Evolutionary conservation across 2,797 vertebrate species (phyloP), one percentile per base, ranked within the genome.

Genomic region (Streptopelia turtur): DNA sequence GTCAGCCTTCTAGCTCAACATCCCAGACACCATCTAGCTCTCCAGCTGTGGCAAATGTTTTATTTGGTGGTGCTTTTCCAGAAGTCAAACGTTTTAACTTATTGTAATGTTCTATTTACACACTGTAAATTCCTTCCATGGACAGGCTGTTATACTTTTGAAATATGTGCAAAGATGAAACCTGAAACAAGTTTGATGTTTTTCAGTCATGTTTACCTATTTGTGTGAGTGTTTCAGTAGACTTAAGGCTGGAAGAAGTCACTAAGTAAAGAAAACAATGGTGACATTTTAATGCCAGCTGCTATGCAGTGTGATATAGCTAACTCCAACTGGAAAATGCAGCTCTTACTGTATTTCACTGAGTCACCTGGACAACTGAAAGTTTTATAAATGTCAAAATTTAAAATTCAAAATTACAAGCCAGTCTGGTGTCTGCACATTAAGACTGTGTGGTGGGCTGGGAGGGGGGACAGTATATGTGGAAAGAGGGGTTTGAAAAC

Each of bases 271-370:
- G 59, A 82, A 92, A 94, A 56, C 13, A 89, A 57, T 11, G 16
- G 45, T 96, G 93, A 92, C 83, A 87, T 87, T 78, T 90, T 94
- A 96, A 95, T 96, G 63, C 21, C 87, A 86, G 25, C 13, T 94
- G 88, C 89, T 95, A 93, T 43, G 64, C 13, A 72, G 31, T 27
- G 47, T n/a, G 10, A 55, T 93, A 93, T 18, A 88, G 14, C 52
- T 61, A 90, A 55, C 39, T 76, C 23, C 31, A 68, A 16, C 15
- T 65, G 93, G 53, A 97, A 95, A 97, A 90, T 63, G 52, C 28
- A 85, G 37, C 8, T 94, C 66, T 88, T 75, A 41, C 39, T 23
- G 33, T 89, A 74, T 80, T 95, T 95, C 63, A 77, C 43, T 59
- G 64, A 83, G 72, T 72, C 37, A 90, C 28, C 17, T 63, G 16